Base-by-base conservation (phyloP, 1,140 invertebrate genomes). In the Drosophila prosaltans region DNA sequence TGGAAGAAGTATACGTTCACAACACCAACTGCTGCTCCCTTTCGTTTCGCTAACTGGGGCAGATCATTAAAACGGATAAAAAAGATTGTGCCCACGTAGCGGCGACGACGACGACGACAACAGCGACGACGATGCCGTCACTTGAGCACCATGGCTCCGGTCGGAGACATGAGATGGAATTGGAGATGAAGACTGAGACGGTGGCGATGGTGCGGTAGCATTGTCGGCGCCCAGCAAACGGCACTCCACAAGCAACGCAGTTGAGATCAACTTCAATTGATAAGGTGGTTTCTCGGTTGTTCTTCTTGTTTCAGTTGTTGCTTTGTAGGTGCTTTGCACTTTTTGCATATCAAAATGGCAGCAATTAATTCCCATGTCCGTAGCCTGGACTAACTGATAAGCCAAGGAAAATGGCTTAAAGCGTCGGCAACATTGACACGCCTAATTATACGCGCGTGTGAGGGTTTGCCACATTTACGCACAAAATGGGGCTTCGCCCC, bases 21-120 rank as follows among this genome's bases (percentile, higher is more conserved):
- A 41, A 43, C 62, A 32, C 48, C 74, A 48, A 69, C 64, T 86
- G 82, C 82, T 88, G 82, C 82, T 88, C 83, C 83, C 83, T 88
- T 88, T 89, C 83, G 83, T 66, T 88, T 89, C 83, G 84, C 76
- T 89, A 88, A 88, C 83, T 88, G 83, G 83, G 83, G 67, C 83
- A 88, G 83, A 88, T 88, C 83, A 88, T 88, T 88, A 88, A 88
- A 88, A 84, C 83, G 83, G 84, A 88, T 88, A 88, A 88, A 88
- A 83, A 83, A 80, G 83, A 88, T 88, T 89, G 83, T 88, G 84
- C 80, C 84, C 83, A 88, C 80, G 84, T 86, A 88, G 80, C 63
- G 69, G 70, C 63, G 71, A 66, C 67, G 74, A 67, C 72, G 62
- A 55, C 32, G 54, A 40, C 71, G 54, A 62, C 32, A 16, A 16